A percentile compares a stretch with the other conserved stretches of the same genome.
phyloP scores from a whole-genome alignment of 2,797 vertebrate species.

The Argyrosomus regius region DNA sequence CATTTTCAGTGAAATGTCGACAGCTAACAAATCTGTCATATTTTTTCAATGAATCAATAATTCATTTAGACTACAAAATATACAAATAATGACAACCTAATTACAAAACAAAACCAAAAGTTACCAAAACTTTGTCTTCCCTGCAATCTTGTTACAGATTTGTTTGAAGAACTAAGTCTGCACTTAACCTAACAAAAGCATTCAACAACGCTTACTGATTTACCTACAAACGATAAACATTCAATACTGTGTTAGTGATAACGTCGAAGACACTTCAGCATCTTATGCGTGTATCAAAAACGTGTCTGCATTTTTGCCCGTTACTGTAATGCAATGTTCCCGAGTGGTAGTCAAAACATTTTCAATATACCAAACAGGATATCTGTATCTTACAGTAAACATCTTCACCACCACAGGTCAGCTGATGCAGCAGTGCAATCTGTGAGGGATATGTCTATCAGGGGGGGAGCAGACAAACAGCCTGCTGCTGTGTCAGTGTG shows the following conservation, averaged over 20 bases:
- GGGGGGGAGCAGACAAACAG: constrained; percentile 26
- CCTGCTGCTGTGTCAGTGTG: constrained; percentile 19
- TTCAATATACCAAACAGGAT: neutral
- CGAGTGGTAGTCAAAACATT: constrained; percentile 26
- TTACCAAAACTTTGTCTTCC: neutral
- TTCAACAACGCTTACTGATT: neutral
- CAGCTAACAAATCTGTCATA: too few species aligned
- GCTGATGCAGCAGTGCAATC: constrained; percentile 25
- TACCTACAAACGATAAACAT: neutral
- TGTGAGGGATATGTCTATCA: constrained; percentile 16
- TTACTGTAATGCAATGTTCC: neutral
- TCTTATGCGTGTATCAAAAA: neutral
- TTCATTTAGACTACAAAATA: neutral
- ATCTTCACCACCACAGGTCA: constrained; percentile 3
- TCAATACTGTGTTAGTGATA: neutral
- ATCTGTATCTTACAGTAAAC: neutral
- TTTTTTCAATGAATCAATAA: neutral
- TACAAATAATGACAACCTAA: neutral
- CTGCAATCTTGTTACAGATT: neutral
- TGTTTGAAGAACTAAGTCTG: neutral
- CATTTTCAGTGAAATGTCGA: neutral
- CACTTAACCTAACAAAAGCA: neutral
- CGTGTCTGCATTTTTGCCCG: neutral
- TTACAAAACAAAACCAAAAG: neutral
- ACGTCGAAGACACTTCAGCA: neutral